Evolutionary conservation across 2,888 invertebrate species (phyloP), one percentile per base, ranked within the genome.

Genomic region (Podotricha telesiphe): DNA sequence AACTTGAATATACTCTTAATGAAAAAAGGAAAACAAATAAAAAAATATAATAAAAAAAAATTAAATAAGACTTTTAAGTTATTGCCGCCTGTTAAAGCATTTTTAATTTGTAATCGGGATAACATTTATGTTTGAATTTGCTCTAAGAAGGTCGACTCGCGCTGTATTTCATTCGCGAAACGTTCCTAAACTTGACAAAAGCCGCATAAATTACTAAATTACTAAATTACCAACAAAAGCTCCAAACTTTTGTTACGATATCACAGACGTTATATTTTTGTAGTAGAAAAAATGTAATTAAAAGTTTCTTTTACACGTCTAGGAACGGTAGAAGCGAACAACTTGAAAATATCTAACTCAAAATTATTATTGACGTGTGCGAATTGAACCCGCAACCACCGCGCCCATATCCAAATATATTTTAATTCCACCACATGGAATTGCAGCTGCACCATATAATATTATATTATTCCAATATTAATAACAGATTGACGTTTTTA

Each of bases 121-220:
- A 45, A 59, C 50, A 59, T 59, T 51, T 19, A 56, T 70, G 69
- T 65, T 73, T 53, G 67, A 67, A 69, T 73, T 69, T 71, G 69
- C 73, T 71, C 51, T 67, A 68, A 73, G 73, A 71, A 73, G 69
- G 74, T 71, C 68, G 71, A 71, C 69, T 73, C 69, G 28, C 22
- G 50, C 53, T 20, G 64, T 67, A 69, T 72, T 64, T 64, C 59
- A 64, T 64, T 61, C 67, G 51, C 61, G 47, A 71, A 77, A 72
- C 72, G 74, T 69, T 77, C 73, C 70, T 76, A 77, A 76, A 74
- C 76, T 76, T 71, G 71, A 73, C 75, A 70, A 74, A 74, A 71
- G 70, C 68, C 56, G 77, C 81, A 86, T 87, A 86, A 87, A 86
- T 85, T 82, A 84, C 82, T 78, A 80, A 79, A 77, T 79, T 78